These are phyloP conservation scores for Cephalopholis sonnerati DNA, from an alignment of 2,113 vertebrate species.

Conservation along the genomic window DNA sequence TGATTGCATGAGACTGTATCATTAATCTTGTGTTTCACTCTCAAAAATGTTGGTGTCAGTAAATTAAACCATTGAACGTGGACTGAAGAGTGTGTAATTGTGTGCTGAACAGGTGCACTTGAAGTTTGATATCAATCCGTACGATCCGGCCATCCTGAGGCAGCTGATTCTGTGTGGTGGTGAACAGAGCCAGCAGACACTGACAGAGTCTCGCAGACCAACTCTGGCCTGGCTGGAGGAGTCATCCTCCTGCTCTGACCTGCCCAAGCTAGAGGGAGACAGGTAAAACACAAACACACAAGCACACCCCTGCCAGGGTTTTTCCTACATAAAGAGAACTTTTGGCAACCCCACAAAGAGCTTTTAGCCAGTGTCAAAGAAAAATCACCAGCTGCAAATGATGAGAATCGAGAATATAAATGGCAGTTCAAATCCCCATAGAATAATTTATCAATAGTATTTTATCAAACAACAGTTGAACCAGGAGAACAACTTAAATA, in stretches of 20 bases:
- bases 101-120: constrained; percentile 91
- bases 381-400: too few relatives aligned
- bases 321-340: not conserved
- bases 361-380: too few relatives aligned
- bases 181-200: constrained; percentile 88
- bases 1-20: rapidly evolving
- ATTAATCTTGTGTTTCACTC: not conserved
- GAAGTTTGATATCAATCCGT: constrained; percentile 98
- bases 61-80: too few relatives aligned
- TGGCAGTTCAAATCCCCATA: too few relatives aligned
- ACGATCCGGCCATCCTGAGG: constrained; percentile 95
- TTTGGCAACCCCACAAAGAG: too few relatives aligned
- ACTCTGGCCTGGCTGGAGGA: constrained; percentile 97
- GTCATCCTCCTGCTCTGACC: constrained; percentile 96
- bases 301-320: not conserved
- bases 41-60: not conserved
- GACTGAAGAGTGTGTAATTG: not conserved
- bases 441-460: too few relatives aligned
- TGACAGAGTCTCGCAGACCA: constrained; percentile 92
- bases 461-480: too few relatives aligned
- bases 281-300: constrained; percentile 84
- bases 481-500: too few relatives aligned
- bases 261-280: constrained; percentile 98
- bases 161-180: constrained; percentile 91
- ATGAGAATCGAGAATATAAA: too few relatives aligned